phyloP scores from a whole-genome alignment of 2,113 vertebrate genomes.

The mouse (Mus musculus) region DNA sequence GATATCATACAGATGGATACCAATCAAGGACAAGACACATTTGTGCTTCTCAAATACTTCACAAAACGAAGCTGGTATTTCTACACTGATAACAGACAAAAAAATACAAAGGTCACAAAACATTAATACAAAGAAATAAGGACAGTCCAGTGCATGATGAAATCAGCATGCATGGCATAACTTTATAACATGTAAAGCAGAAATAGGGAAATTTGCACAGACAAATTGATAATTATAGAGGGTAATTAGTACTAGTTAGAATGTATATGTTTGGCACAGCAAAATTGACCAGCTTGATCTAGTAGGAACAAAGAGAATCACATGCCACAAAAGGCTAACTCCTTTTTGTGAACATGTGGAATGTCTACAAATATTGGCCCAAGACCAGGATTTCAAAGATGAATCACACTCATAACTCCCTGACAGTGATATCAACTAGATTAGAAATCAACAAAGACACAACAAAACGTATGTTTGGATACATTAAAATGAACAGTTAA shows the following conservation, averaged over 20 bases:
- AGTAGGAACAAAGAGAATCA: slow-evolving; percentile 11
- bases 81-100: neutral
- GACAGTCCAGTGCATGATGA: neutral
- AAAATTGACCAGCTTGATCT: slow-evolving; percentile 46
- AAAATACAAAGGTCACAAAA: neutral
- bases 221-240: slow-evolving; percentile 12
- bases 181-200: slow-evolving; percentile 30
- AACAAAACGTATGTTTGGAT: neutral
- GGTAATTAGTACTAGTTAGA: slow-evolving; percentile 41
- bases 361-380: slow-evolving; percentile 36
- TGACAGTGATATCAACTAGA: slow-evolving; percentile 29
- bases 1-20: neutral
- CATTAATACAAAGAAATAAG: neutral
- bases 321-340: slow-evolving; percentile 12
- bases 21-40: neutral
- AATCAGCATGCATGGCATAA: neutral
- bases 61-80: neutral
- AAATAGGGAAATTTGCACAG: slow-evolving; percentile 21
- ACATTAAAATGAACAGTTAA: slow-evolving; percentile 42
- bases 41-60: neutral
- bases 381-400: slow-evolving; percentile 28
- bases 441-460: slow-evolving; percentile 6
- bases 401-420: neutral
- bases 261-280: neutral
- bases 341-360: neutral